A percentile compares a stretch with the other conserved stretches of the same genome.
Conservation (phyloP, 2,113 vertebrate species). For the Otus sunia region DNA sequence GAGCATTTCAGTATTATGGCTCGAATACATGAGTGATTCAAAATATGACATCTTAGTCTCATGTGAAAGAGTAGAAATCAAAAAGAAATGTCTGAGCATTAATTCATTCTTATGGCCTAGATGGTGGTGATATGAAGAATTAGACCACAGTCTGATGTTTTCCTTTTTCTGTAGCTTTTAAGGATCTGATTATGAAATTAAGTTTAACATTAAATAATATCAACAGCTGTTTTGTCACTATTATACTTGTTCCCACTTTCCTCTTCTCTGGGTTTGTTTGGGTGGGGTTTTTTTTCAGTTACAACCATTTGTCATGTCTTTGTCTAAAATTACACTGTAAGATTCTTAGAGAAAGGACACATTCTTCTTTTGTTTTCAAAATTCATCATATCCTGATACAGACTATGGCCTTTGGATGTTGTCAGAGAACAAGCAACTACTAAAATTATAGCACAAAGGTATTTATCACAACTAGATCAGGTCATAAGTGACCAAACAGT, state of each 20-base stretch:
- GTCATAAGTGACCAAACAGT: background rate
- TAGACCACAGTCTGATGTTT: background rate
- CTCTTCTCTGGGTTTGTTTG: background rate
- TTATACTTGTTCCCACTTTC: background rate
- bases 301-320: background rate
- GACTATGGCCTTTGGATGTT: background rate
- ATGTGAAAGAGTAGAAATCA: constrained; percentile 6
- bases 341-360: background rate
- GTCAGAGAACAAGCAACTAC: background rate
- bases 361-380: background rate
- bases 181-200: background rate
- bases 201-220: background rate
- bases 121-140: background rate
- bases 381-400: background rate
- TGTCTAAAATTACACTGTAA: background rate
- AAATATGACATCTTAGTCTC: background rate
- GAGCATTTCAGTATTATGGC: constrained; percentile 10
- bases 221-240: background rate
- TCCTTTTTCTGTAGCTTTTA: background rate
- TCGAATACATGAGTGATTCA: constrained; percentile 41
- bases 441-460: background rate
- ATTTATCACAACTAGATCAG: background rate
- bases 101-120: background rate
- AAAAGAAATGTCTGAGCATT: background rate
- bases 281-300: background rate